These are phyloP conservation scores for Solea senegalensis DNA, from an alignment of 2,113 vertebrate species.

Conservation along the genomic window DNA sequence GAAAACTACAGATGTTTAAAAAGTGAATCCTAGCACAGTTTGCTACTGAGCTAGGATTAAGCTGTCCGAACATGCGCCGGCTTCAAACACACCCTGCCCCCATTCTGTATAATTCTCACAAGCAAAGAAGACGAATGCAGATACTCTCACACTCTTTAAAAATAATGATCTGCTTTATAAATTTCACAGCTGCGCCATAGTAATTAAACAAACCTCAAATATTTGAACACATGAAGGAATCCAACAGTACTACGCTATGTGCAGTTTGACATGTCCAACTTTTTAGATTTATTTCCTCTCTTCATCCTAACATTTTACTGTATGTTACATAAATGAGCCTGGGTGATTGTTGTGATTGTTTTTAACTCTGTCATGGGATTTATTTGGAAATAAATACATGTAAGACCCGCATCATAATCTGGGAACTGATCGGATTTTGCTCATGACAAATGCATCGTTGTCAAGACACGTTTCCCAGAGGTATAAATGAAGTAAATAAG, in stretches of 20 bases:
- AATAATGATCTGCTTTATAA: conserved; percentile 15
- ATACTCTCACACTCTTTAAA: conserved; percentile 14
- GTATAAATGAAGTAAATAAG: too few relatives aligned
- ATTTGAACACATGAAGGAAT: conserved; percentile 32
- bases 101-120: too few relatives aligned
- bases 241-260: neutral
- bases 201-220: conserved; percentile 38
- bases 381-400: neutral
- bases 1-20: conserved; percentile 49
- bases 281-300: neutral
- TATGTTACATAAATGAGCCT: neutral
- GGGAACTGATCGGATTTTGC: neutral
- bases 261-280: neutral
- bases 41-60: conserved; percentile 24
- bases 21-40: conserved; percentile 26
- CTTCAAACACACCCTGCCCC: conserved; percentile 16
- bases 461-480: too few relatives aligned
- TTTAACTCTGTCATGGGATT: neutral
- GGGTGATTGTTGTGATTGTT: neutral
- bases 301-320: neutral
- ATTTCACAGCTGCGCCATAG: conserved; percentile 32
- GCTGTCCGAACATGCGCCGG: conserved; percentile 40
- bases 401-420: too few relatives aligned
- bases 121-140: neutral
- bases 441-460: too few relatives aligned